These are phyloP conservation scores for Sebastes fasciatus DNA, from an alignment of 2,113 vertebrate genomes.

Conservation along the genomic window DNA sequence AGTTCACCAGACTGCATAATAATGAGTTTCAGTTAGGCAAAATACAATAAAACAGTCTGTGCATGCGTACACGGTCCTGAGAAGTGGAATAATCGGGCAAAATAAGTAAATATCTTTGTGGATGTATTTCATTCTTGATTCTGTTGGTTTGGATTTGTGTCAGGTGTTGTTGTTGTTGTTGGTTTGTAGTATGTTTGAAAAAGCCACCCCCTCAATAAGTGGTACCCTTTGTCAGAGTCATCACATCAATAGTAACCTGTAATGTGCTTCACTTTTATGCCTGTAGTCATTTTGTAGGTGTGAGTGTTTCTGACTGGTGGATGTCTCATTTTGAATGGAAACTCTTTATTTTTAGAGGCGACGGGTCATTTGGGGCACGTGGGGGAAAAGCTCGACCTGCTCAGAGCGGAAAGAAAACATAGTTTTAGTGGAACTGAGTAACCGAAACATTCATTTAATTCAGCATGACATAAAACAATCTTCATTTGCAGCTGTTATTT, in stretches of 20 bases:
- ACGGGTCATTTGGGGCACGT: neutral
- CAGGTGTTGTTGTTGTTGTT: no score
- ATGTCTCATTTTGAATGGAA: slow-evolving; percentile 2
- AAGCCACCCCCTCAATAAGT: neutral
- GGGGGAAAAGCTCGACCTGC: no score
- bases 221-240: neutral
- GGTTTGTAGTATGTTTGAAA: neutral
- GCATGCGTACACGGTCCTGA: neutral
- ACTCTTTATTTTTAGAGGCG: neutral
- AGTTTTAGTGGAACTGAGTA: neutral
- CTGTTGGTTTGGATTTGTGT: neutral
- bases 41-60: no score
- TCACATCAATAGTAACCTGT: neutral
- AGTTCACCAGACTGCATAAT: neutral
- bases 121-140: neutral
- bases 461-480: neutral
- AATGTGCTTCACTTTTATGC: neutral
- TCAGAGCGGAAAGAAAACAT: no score
- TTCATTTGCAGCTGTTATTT: no score
- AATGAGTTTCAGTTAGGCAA: no score
- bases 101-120: neutral
- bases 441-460: neutral
- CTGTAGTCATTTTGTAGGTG: neutral
- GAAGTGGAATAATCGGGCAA: neutral
- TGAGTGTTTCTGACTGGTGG: neutral